Percentiles rank a stretch among this genome's conserved stretches.
phyloP scores from a whole-genome alignment of 2,797 vertebrate genomes.

The Tamandua tetradactyla region DNA sequence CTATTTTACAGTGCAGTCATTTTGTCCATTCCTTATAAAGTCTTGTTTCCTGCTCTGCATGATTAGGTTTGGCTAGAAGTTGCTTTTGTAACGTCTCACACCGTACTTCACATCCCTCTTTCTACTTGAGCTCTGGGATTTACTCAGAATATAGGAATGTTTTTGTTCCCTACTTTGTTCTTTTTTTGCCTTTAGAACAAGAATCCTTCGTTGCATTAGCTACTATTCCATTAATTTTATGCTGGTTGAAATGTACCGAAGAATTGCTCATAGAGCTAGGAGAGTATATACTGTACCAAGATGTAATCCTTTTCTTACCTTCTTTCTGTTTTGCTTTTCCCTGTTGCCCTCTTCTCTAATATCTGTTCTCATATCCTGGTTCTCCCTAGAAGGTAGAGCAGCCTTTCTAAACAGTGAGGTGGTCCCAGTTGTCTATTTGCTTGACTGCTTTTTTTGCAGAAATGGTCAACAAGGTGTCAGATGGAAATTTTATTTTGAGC shows the following conservation, averaged over 20 bases:
- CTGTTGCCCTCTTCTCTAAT: constrained; percentile 63
- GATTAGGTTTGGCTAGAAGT: constrained; percentile 63
- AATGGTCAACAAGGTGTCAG: constrained; percentile 60
- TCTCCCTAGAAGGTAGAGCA: constrained; percentile 40
- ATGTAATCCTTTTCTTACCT: constrained; percentile 42
- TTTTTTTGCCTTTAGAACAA: constrained; percentile 23
- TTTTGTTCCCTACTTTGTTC: constrained; percentile 61
- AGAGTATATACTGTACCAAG: constrained; percentile 14
- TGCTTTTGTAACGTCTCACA: constrained; percentile 61
- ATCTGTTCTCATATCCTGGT: constrained; percentile 51
- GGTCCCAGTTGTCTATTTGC: constrained; percentile 64
- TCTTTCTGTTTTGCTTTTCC: constrained; percentile 39
- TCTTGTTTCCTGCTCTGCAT: constrained; percentile 42
- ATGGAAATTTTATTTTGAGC: constrained; percentile 68
- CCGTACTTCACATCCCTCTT: constrained; percentile 65
- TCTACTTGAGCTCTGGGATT: constrained; percentile 54
- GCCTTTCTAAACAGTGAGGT: constrained; percentile 55
- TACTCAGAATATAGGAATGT: constrained; percentile 56
- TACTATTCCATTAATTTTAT: constrained; percentile 67
- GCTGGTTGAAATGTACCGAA: constrained; percentile 66
- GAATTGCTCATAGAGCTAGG: constrained; percentile 49
- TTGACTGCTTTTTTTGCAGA: constrained; percentile 54
- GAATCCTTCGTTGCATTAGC: constrained; percentile 41
- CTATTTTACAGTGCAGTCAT: constrained; percentile 56
- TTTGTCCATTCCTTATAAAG: constrained; percentile 56